These are phyloP conservation scores for Enteromius radiatus DNA, from an alignment of 2,797 vertebrate species.

Conservation along the genomic window DNA sequence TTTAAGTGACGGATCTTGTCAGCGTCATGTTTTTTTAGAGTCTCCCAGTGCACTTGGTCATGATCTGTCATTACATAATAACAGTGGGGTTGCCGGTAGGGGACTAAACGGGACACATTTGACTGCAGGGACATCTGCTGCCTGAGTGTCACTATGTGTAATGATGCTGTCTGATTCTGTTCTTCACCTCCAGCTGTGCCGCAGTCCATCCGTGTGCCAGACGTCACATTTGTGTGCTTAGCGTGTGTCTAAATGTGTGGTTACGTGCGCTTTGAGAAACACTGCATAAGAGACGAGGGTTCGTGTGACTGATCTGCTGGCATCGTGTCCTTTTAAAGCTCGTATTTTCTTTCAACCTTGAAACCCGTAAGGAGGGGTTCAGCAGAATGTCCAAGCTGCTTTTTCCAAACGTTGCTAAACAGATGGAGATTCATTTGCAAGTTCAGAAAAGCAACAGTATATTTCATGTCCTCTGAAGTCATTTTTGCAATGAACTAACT, in stretches of 20 bases:
- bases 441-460: neutral
- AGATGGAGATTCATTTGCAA: neutral
- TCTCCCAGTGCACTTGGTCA: conserved; percentile 7
- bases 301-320: neutral
- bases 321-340: neutral
- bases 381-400: neutral
- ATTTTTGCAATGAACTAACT: neutral
- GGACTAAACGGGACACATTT: neutral
- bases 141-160: conserved; percentile 4
- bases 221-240: conserved; percentile 46
- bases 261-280: conserved; percentile 31
- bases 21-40: neutral
- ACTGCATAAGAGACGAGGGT: neutral
- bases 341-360: neutral
- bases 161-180: conserved; percentile 11
- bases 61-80: conserved; percentile 35
- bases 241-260: conserved; percentile 35
- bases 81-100: neutral
- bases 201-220: conserved; percentile 21
- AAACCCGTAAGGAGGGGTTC: neutral
- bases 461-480: neutral
- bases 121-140: conserved; percentile 42
- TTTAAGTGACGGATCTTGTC: conserved; percentile 10
- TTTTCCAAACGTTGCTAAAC: neutral
- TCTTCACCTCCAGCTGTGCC: conserved; percentile 22